Evolutionary conservation across 1,140 invertebrate species (phyloP).

Genomic region (Ylistrum balloti): DNA sequence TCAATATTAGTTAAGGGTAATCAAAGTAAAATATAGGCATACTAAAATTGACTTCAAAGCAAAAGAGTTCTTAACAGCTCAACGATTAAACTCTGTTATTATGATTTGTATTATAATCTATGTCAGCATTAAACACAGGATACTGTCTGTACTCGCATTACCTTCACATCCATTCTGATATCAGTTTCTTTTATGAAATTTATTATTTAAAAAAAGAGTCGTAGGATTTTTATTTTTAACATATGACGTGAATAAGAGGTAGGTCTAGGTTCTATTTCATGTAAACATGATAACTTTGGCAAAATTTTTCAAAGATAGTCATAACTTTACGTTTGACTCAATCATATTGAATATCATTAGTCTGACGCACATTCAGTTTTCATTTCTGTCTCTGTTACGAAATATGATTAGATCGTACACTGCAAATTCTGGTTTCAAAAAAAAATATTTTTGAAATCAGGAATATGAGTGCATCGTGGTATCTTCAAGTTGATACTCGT

Average conservation of each 20-base stretch:
- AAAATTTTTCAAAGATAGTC: not conserved
- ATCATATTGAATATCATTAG: not conserved
- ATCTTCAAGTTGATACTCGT: too few relatives aligned
- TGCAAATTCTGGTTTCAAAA: too few relatives aligned
- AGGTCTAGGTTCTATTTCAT: not conserved
- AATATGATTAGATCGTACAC: too few relatives aligned
- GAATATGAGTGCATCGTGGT: too few relatives aligned
- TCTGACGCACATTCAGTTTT: too few relatives aligned
- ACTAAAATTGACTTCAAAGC: not conserved
- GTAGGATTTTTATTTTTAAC: not conserved
- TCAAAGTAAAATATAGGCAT: not conserved
- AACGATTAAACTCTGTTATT: not conserved
- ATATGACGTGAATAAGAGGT: not conserved
- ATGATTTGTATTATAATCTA: not conserved
- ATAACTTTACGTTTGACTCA: not conserved
- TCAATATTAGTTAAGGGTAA: constrained; percentile 17
- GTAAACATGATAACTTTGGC: not conserved
- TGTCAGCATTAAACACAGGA: not conserved
- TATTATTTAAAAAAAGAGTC: not conserved
- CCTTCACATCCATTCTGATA: not conserved
- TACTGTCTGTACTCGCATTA: not conserved
- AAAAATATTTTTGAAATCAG: too few relatives aligned
- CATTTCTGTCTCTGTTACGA: too few relatives aligned
- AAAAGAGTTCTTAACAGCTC: not conserved
- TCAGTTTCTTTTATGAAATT: not conserved